Percentiles rank a stretch among this genome's conserved stretches.
Evolutionary conservation across 2,888 invertebrate species (phyloP).

Genomic region (Taphrorychus bicolor): DNA sequence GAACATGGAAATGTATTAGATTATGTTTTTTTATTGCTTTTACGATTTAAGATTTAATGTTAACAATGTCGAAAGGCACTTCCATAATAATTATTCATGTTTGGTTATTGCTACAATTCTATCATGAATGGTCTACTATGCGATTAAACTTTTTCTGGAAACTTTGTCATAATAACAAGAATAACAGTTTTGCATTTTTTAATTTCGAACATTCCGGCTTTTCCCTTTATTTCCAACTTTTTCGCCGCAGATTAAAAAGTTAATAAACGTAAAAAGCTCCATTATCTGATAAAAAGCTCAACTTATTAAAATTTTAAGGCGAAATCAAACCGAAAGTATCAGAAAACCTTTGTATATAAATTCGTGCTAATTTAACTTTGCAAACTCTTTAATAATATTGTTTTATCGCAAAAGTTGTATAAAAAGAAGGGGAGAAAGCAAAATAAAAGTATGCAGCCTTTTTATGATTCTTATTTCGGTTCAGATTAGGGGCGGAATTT

Average conservation of each 20-base stretch:
- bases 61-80: neutral
- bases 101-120: no score
- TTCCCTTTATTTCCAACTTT: conserved; percentile 13
- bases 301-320: conserved; percentile 36
- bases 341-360: conserved; percentile 38
- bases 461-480: conserved; percentile 28
- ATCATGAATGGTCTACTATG: no score
- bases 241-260: conserved; percentile 29
- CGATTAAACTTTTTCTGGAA: no score
- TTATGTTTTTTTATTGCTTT: neutral
- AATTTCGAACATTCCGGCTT: neutral
- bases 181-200: neutral
- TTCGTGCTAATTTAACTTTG: conserved; percentile 37
- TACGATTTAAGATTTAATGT: neutral
- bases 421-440: conserved; percentile 24
- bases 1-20: neutral
- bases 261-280: conserved; percentile 35
- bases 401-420: conserved; percentile 35
- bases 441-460: conserved; percentile 12
- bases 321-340: conserved; percentile 38
- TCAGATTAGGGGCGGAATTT: conserved; percentile 30
- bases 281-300: conserved; percentile 38
- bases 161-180: neutral
- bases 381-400: conserved; percentile 39
- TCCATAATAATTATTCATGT: no score